Base-by-base conservation (phyloP, 1,140 invertebrate genomes). In the Drosophila watanabei region DNA sequence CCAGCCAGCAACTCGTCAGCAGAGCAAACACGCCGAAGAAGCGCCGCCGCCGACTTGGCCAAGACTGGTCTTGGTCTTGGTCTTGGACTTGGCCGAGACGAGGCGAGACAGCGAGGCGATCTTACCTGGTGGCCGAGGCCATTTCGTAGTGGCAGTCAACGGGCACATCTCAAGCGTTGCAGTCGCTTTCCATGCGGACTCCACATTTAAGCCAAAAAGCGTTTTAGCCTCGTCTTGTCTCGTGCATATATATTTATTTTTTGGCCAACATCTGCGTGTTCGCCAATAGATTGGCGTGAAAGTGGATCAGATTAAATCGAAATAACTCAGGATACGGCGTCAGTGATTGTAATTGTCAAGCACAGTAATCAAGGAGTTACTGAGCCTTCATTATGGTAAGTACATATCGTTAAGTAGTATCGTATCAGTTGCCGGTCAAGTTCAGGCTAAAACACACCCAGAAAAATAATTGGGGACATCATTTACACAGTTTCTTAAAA, bases 141-240 rank as follows among this genome's bases (percentile, higher is more conserved):
- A 61, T 48, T 43, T 59, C 82, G 35, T 81, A 82, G 57, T 73
- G 79, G 43, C 86, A 89, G 86, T 89, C 86, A 86, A 75, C 86
- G 79, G 79, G 58, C 70, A 89, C 79, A 89, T 86, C 86, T 90
- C 82, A 79, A 82, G 79, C 86, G 51, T 70, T 80, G 79, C 86
- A 90, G 86, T 82, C 82, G 86, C 82, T 82, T 65, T 58, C 71
- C 49, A 79, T 52, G 24, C 61, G 37, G 61, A 49, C 60, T 64
- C 59, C 41, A 85, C 18, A 61, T 71, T 24, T 5, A 37, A 54
- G 45, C 13, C 37, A 51, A 60, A 48, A 60, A 59, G 14, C 75
- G 63, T 64, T 28, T 41, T 49, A 70, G 35, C 30, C 58, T 64
- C 20, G 6, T 45, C 18, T 39, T 54, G 56, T 41, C 48, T 69